Base-by-base conservation (phyloP, 92 coral and sea anemone species). In the Porites evermanni region DNA sequence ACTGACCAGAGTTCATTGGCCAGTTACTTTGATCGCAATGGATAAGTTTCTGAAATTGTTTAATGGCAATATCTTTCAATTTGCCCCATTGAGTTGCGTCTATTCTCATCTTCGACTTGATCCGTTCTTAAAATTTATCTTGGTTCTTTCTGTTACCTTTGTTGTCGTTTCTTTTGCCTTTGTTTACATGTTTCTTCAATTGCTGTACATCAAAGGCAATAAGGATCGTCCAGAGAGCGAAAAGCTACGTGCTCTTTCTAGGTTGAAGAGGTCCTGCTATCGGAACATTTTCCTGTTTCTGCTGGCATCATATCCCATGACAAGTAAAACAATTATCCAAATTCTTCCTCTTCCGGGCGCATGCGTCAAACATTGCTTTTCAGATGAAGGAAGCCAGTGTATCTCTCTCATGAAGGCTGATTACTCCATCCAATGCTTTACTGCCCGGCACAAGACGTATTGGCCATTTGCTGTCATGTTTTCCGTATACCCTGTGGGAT, bases 21-120 rank as follows among this genome's bases (percentile, higher is more conserved):
- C 88, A 0, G 26, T 80, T 5, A 82, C 88, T 16, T 70, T 84
- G 53, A 63, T 84, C 65, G 21, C 74, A 71, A 74, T 84, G 6
- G 88, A 73, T 2, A 75, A 75, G 18, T 84, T 64, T 19, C 80
- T 84, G 53, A 67, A 73, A 12, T 75, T 73, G 10, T 53, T 84
- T 21, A 74, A 84, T 26, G 64, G 67, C 1, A 84, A 84, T 80
- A 67, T 84, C 1, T 73, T 84, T 8, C 61, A 56, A 56, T 56
- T 56, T 56, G 61, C 61, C 0, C 61, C 61, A 10, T 8, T 12
- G 8, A 56, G 61, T 10, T 56, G 61, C 14, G 8, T 56, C 16
- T 56, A 56, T 56, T 14, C 14, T 56, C 61, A 14, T 6, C 61
- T 56, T 6, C 61, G 61, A 8, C 61, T 56, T 3, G 17, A 56